Evolutionary conservation across 30 jellyfish, hydroid and myxozoan species (phyloP), one percentile per base, ranked within the genome.

Genomic region (Aurelia aurita complex sp. Pacific): DNA sequence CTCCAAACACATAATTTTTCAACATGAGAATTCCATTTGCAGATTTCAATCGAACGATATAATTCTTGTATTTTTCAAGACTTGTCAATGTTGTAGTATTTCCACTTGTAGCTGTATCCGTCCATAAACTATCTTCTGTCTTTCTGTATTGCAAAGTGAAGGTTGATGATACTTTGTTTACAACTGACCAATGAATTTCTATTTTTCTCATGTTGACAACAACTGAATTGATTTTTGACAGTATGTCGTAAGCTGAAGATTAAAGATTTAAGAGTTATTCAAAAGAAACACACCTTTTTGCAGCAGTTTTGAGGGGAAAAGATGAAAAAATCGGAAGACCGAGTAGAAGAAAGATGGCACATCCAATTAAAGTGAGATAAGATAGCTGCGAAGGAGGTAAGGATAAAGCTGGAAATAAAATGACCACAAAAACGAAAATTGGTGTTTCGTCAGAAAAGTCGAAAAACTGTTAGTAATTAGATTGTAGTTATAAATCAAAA

Each of bases 81-180:
- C 19, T n/a, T 35, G 88, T 40, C 29, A 65, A 10, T 33, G 36
- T 16, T 8, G 50, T 69, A 14, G 64, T 55, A 13, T 69, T 57
- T 29, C 68, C 23, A 3, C 59, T 61, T 77, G 46, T 23, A 23
- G 34, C 53, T 17, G 50, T 64, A 1, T 77, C 78, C 0, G 69
- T 29, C 88, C 88, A 77, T 11, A 35, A 13, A 29, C 40, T n/a
- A n/a, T 55, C 63, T 66, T 50, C 79, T 10, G 52, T 77, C 35
- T 42, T 77, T 12, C 88, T 76, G 66, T 59, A 77, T 42, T 77
- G 88, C 78, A 77, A 7, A 1, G 79, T 77, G 57, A 77, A 77
- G 38, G 43, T 77, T 19, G 77, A 53, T 40, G 88, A 77, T 7
- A 77, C 66, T 33, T 64, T 55, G 70, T 63, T 43, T 4, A 77